Percentiles rank a stretch among this genome's conserved stretches.
phyloP scores from a whole-genome alignment of 2,888 invertebrate genomes.

The Eilema depressum region DNA sequence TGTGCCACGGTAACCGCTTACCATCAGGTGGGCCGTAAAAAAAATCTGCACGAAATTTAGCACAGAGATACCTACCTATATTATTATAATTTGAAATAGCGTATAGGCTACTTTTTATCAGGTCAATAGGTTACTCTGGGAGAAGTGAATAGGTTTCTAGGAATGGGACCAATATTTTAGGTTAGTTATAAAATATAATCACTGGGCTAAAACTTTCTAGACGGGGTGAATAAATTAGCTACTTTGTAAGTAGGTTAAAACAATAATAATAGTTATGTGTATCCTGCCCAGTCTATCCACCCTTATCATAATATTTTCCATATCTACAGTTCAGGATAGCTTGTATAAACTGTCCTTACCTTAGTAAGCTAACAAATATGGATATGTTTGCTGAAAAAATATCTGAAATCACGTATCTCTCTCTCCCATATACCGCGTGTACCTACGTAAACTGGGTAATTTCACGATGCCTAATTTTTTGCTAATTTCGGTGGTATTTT shows the following conservation, averaged over 20 bases:
- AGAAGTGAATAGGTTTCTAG: too few relatives aligned
- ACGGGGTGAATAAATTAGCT: not conserved
- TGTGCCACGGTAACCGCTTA: too few relatives aligned
- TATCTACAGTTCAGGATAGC: not conserved
- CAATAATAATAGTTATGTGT: not conserved
- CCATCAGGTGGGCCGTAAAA: too few relatives aligned
- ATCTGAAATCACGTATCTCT: not conserved
- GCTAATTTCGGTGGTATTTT: too few relatives aligned
- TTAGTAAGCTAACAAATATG: not conserved
- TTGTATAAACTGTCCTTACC: not conserved
- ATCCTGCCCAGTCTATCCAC: not conserved
- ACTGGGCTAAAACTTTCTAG: not conserved
- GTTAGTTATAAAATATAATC: too few relatives aligned
- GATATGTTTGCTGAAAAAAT: not conserved
- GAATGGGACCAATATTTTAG: too few relatives aligned
- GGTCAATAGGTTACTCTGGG: too few relatives aligned
- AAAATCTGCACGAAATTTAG: too few relatives aligned
- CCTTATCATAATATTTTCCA: not conserved
- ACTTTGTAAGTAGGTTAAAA: slow-evolving; percentile 7
- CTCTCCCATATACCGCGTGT: not conserved
- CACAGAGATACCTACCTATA: too few relatives aligned
- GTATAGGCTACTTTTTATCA: too few relatives aligned
- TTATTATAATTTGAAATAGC: too few relatives aligned
- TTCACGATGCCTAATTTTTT: too few relatives aligned
- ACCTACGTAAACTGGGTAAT: not conserved